Evolutionary conservation across 2,113 vertebrate genomes (phyloP).

Genomic region (Anarrhichthys ocellatus): DNA sequence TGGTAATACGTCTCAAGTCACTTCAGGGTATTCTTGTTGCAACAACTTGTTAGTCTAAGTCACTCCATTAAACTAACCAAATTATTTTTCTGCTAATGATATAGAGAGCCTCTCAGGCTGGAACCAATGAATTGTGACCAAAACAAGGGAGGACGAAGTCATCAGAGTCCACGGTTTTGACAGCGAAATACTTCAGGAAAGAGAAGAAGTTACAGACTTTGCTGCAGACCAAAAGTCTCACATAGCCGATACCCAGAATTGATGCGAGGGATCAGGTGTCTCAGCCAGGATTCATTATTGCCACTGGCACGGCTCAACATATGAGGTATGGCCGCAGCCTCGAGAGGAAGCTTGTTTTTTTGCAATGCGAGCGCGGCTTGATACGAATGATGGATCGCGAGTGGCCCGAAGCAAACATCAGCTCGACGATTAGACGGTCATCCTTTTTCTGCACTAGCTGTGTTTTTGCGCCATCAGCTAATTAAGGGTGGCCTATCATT

Average conservation of each 20-base stretch:
- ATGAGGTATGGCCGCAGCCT: conserved; percentile 56
- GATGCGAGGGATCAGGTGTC: conserved; percentile 39
- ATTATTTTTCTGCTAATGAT: conserved; percentile 77
- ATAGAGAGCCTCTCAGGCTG: conserved; percentile 59
- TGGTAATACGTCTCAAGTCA: conserved; percentile 78
- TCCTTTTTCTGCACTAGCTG: conserved; percentile 40
- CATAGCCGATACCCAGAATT: conserved; percentile 25
- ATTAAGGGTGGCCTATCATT: conserved; percentile 78
- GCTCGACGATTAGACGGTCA: conserved; percentile 58
- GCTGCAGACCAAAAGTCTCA: conserved; percentile 27
- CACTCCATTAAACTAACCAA: conserved; percentile 82
- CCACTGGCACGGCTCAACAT: conserved; percentile 54
- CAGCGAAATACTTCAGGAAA: conserved; percentile 43
- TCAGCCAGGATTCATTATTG: conserved; percentile 58
- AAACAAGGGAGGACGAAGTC: conserved; percentile 62
- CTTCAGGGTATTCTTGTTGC: conserved; percentile 78
- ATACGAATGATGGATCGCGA: conserved; percentile 66
- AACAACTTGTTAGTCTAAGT: conserved; percentile 81
- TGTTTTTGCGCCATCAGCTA: conserved; percentile 74
- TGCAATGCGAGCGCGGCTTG: conserved; percentile 52
- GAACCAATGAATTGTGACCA: conserved; percentile 68
- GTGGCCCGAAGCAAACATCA: conserved; percentile 65
- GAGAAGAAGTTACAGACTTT: conserved; percentile 47
- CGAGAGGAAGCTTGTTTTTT: conserved; percentile 50
- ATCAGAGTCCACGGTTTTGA: conserved; percentile 47